Evolutionary conservation across 2,113 vertebrate species (phyloP).

Genomic region (Sebastes schlegelii): DNA sequence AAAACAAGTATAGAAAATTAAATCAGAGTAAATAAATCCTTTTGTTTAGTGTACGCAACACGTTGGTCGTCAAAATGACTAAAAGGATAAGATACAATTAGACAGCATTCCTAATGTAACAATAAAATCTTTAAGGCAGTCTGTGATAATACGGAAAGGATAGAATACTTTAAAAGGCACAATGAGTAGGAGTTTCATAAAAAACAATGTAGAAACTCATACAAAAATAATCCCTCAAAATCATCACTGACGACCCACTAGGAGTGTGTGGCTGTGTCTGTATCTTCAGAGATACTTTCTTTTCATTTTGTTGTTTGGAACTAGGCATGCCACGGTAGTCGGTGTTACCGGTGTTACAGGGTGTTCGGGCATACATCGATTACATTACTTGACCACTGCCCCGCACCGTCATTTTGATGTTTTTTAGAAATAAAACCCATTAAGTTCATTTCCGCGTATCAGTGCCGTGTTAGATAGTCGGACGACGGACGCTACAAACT

Average conservation of each 20-base stretch:
- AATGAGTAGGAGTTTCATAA: neutral
- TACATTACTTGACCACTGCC: too few species aligned
- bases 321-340: too few species aligned
- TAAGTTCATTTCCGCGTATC: too few species aligned
- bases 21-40: conserved; percentile 30
- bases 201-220: neutral
- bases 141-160: conserved; percentile 56
- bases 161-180: conserved; percentile 34
- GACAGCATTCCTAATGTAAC: conserved; percentile 58
- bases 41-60: conserved; percentile 33
- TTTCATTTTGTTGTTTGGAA: too few species aligned
- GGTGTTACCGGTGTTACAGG: too few species aligned
- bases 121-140: conserved; percentile 41
- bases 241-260: neutral
- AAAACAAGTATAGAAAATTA: conserved; percentile 21
- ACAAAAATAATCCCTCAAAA: neutral
- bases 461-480: too few species aligned
- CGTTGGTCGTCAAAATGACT: conserved; percentile 21
- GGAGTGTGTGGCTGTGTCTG: neutral
- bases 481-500: too few species aligned
- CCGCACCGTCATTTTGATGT: too few species aligned
- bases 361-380: too few species aligned
- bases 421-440: too few species aligned
- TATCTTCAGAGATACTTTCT: neutral
- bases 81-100: conserved; percentile 40